Percentiles rank a stretch among this genome's conserved stretches.
Evolutionary conservation across 2,888 invertebrate species (phyloP).

Genomic region (Drosophila falleni): DNA sequence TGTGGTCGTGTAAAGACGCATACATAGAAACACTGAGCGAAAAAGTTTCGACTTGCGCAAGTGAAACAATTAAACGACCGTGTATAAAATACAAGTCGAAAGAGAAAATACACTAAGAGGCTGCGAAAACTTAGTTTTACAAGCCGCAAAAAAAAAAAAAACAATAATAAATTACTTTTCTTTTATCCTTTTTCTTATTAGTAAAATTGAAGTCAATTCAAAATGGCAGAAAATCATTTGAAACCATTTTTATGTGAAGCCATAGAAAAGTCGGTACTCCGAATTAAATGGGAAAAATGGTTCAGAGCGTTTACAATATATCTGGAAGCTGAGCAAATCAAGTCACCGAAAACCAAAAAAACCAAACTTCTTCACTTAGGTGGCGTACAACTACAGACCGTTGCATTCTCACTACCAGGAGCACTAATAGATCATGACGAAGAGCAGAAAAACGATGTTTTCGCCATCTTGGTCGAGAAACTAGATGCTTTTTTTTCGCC

Average conservation of each 20-base stretch:
- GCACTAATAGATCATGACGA: conserved; percentile 7
- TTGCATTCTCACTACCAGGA: conserved; percentile 13
- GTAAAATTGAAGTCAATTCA: no score
- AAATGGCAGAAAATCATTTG: background rate
- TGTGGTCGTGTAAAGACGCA: no score
- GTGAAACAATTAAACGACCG: no score
- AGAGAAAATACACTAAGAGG: no score
- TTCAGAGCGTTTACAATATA: conserved; percentile 4
- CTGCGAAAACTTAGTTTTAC: no score
- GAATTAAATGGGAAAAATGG: conserved; percentile 21
- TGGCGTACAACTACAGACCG: conserved; percentile 20
- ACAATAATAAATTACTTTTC: no score
- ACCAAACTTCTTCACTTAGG: conserved; percentile 17
- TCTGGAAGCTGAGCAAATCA: conserved; percentile 1
- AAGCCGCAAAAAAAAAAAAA: no score
- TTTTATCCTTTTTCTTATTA: no score
- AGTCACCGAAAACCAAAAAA: conserved; percentile 10
- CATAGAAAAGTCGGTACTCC: background rate
- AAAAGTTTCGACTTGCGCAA: no score
- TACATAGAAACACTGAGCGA: no score
- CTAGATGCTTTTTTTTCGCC: conserved; percentile 34
- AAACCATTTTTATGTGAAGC: conserved; percentile 4
- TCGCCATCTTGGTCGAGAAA: conserved; percentile 8
- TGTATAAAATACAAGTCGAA: no score
- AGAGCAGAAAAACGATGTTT: conserved; percentile 18